Conservation (phyloP, 2,113 vertebrate genomes). For the Formicarius rufipectus region DNA sequence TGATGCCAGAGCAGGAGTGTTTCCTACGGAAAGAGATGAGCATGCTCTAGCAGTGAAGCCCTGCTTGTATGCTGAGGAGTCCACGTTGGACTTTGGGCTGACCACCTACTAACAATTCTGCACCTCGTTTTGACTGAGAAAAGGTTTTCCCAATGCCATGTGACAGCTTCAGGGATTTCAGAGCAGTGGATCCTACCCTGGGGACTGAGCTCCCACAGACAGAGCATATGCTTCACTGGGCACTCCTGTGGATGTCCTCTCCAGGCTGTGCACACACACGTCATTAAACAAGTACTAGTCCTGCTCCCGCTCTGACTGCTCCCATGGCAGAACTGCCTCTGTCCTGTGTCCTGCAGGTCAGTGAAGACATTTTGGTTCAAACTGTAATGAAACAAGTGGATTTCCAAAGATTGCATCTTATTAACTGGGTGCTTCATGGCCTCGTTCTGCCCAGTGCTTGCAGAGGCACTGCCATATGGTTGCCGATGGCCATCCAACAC, state of each 20-base stretch:
- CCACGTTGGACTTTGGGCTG: not conserved
- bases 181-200: not conserved
- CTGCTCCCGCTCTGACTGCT: not conserved
- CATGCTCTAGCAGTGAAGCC: rapidly evolving
- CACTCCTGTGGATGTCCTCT: rapidly evolving
- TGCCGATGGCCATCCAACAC: not conserved
- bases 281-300: rapidly evolving
- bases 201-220: not conserved
- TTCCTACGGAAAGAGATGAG: not conserved
- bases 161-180: not conserved
- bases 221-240: not conserved
- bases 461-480: not conserved
- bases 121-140: not conserved
- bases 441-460: not conserved
- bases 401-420: not conserved
- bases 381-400: not conserved
- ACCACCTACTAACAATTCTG: too few relatives aligned
- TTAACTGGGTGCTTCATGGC: not conserved
- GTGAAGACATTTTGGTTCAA: not conserved
- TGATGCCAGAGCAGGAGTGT: not conserved
- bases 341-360: not conserved
- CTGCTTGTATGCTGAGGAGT: rapidly evolving
- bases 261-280: not conserved
- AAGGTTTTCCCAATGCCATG: not conserved
- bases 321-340: not conserved